Base-by-base conservation (phyloP, 2,797 vertebrate species). In the Ctenochaetus hawaiiensis region DNA sequence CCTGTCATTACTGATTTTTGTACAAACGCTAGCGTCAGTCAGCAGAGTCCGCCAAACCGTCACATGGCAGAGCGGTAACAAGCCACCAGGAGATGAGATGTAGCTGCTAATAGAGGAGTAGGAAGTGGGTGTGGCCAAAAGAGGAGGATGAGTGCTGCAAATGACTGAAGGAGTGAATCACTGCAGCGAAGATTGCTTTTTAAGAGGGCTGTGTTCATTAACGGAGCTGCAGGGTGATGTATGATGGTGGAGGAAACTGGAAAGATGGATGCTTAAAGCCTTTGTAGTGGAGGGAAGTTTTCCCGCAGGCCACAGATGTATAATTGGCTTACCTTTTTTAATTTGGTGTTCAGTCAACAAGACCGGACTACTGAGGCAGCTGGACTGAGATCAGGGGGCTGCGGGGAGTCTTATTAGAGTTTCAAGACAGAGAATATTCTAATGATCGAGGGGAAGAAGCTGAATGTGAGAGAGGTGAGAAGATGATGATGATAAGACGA, bases 161-260 rank as follows among this genome's bases (percentile, higher is more conserved):
- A 58, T 44, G 60, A 57, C 48, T 67, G 5, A 48, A 77, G 26
- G 52, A 66, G 77, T 70, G 75, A 82, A 64, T 82, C 64, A 44
- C 66, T 26, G 68, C 67, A 26, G 75, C 11, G n/a, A 11, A 54
- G 20, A 77, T 39, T 49, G 58, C 20, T 75, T 83, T 74, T 81
- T 56, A 71, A 77, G 37, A 61, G 74, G 59, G 67, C 45, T 4
- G 34, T n/a, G 60, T 75, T 81, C 64, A 57, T 83, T 72, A 67
- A 67, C 12, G 1, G 37, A 13, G 65, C 67, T 5, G 44, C 53
- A 30, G 52, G 0, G 43, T 20, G 70, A 77, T 75, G 76, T n/a
- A 23, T 7, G 49, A 5, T 4, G 0, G 44, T 20, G 5, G 10
- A 11, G 75, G 61, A 65, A 14, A 70, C 18, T n/a, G 52, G 26